phyloP scores from a whole-genome alignment of 1,140 invertebrate species.

The Lucilia sericata region DNA sequence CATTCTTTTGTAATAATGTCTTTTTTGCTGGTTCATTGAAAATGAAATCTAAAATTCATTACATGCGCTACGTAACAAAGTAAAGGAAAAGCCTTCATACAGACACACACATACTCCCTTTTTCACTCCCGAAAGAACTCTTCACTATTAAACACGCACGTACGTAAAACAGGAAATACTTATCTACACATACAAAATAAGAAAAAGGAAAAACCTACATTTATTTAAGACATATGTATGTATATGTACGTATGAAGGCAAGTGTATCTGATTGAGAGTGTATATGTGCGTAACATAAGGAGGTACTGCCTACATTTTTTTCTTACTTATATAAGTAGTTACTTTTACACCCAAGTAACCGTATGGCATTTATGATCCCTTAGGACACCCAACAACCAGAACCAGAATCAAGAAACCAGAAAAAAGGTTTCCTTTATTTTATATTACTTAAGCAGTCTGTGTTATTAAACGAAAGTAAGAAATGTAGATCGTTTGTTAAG shows the following conservation, averaged over 20 bases:
- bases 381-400: not conserved
- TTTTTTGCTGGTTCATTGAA: slow-evolving; percentile 42
- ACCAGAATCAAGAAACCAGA: no score
- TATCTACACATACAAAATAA: not conserved
- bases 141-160: slow-evolving; percentile 24
- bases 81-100: not conserved
- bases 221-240: no score
- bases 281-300: not conserved
- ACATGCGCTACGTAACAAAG: slow-evolving; percentile 1
- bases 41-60: slow-evolving; percentile 42
- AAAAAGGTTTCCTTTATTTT: slow-evolving; percentile 1
- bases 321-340: not conserved
- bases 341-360: slow-evolving; percentile 14
- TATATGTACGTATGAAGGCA: not conserved
- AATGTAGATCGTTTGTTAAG: no score
- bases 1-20: slow-evolving; percentile 10
- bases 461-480: no score
- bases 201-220: not conserved
- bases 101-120: not conserved
- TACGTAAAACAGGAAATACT: slow-evolving; percentile 17
- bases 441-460: not conserved
- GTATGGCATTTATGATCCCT: slow-evolving; percentile 2
- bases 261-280: not conserved
- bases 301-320: not conserved
- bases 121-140: no score